Conservation (phyloP, 2,113 vertebrate genomes). For the Dendropsophus ebraccatus region DNA sequence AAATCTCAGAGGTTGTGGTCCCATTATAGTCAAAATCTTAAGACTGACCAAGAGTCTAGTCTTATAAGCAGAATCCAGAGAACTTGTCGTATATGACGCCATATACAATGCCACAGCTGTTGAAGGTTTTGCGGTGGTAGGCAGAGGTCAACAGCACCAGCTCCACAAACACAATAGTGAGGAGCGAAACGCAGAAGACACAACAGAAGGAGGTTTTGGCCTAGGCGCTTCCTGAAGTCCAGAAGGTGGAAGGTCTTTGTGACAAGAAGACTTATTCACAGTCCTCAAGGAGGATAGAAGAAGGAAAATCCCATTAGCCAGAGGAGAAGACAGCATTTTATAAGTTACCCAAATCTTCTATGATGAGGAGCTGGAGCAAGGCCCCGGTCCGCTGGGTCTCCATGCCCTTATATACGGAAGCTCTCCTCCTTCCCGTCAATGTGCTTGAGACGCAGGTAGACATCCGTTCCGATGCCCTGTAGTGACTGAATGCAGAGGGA, state of each 20-base stretch:
- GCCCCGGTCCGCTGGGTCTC: no score
- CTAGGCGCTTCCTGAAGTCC: neutral
- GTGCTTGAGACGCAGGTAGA: slow-evolving; percentile 91
- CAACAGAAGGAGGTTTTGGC: neutral
- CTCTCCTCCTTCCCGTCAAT: slow-evolving; percentile 93
- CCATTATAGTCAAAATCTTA: neutral
- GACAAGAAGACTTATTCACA: neutral
- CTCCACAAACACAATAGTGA: neutral
- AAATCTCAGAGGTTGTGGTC: neutral
- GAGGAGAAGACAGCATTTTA: neutral
- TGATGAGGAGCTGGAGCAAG: neutral
- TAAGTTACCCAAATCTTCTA: neutral
- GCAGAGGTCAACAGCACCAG: neutral
- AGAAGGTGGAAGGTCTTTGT: neutral
- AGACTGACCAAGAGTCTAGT: neutral
- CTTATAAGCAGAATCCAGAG: neutral
- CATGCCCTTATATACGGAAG: slow-evolving; percentile 80
- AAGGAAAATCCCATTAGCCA: neutral
- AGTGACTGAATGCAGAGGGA: slow-evolving; percentile 88
- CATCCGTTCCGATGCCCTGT: slow-evolving; percentile 94
- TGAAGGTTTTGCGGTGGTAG: neutral
- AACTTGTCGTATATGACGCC: neutral
- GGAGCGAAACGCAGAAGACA: neutral
- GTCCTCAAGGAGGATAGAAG: neutral
- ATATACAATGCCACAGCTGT: neutral